These are phyloP conservation scores for Carassius gibelio DNA, from an alignment of 2,113 vertebrate species.

Conservation along the genomic window DNA sequence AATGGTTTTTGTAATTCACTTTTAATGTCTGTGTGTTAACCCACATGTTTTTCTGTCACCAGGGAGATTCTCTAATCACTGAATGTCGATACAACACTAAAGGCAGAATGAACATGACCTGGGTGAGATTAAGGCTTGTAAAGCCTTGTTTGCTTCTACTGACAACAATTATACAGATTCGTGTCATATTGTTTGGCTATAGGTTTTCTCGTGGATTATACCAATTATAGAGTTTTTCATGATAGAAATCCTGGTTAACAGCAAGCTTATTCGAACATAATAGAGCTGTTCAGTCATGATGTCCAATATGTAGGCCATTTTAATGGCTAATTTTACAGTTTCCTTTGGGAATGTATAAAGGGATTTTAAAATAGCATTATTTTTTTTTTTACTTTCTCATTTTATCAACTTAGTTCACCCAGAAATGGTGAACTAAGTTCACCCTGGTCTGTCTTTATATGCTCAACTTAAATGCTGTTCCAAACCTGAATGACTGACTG, in stretches of 20 bases:
- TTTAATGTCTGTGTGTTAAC: neutral
- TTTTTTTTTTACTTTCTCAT: neutral
- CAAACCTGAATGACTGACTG: too few relatives aligned
- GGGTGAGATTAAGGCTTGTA: constrained; percentile 76
- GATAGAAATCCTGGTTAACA: neutral
- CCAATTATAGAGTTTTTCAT: neutral
- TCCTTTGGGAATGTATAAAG: neutral
- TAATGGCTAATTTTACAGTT: neutral
- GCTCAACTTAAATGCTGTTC: neutral
- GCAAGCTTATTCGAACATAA: neutral
- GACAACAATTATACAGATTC: neutral
- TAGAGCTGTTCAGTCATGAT: neutral
- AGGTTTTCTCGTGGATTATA: too few relatives aligned
- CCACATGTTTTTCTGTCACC: constrained; percentile 10
- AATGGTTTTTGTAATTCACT: neutral
- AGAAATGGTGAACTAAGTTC: neutral
- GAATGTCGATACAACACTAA: constrained; percentile 86
- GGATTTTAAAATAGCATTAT: neutral
- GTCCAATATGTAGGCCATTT: neutral
- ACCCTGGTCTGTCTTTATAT: neutral
- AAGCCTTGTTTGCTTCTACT: constrained; percentile 7
- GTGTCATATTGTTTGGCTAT: neutral
- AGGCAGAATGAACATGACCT: constrained; percentile 82
- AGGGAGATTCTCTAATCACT: constrained; percentile 87
- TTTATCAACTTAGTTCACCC: neutral